Evolutionary conservation across 2,888 invertebrate species (phyloP), one percentile per base, ranked within the genome.

Genomic region (Danaus chrysippus): DNA sequence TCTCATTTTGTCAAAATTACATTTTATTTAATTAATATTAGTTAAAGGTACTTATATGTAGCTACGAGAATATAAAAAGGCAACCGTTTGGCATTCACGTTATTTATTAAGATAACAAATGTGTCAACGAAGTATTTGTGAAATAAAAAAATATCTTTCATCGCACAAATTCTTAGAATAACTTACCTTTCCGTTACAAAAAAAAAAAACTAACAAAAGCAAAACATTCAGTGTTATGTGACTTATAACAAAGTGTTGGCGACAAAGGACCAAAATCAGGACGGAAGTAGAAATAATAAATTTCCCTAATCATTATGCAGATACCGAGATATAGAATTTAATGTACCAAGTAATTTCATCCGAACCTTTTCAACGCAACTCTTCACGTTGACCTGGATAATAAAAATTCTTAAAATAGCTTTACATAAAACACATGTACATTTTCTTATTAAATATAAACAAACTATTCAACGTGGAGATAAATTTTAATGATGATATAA

Each of bases 21-120:
- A 49, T 49, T n/a, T 11, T 13, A n/a, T 17, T 49, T 49, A 17
- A 17, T 49, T 49, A 15, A 49, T 49, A 49, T 17, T 49, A 15
- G 10, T 49, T 10, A 49, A 49, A 34, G 1, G 23, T 5, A 34
- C 6, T 6, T 8, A 8, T 34, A 34, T 5, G 23, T 34, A 34
- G 23, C 6, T 34, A 34, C 23, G 23, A 34, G 23, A 17, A 49
- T 17, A 49, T 15, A 49, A 17, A 49, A 17, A 15, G 49, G 8
- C 11, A n/a, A 10, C 49, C 15, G 13, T 12, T 43, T 46, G 15
- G 12, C 46, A 46, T 49, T 49, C 23, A 43, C 52, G 52, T 54
- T 59, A 59, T 59, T 59, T 59, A 59, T 54, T 44, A 59, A 44
- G 44, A 59, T 44, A 59, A 59, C 59, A 59, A 54, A 34, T 23